Evolutionary conservation across 2,797 vertebrate species (phyloP), one percentile per base, ranked within the genome.

Genomic region (Semaprochilodus insignis): DNA sequence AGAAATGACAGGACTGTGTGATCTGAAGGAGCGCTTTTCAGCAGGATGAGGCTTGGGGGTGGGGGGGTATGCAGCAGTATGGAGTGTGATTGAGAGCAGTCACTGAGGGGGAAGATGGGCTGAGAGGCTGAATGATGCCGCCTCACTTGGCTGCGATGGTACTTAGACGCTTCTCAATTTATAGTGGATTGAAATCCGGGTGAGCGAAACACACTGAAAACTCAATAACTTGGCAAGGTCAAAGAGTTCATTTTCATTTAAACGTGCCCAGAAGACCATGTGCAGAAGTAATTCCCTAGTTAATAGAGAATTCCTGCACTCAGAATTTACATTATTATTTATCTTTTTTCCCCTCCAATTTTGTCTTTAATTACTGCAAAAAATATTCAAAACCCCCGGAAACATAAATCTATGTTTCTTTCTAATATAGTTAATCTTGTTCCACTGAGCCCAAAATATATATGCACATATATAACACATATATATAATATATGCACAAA

Each of bases 1-100:
- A 63, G 60, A 66, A 19, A 88, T 90, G 91, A 91, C 91, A 90
- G 88, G 80, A 81, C 65, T 83, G 88, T 88, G 88, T 88, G 90
- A 90, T 91, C 85, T 85, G 86, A 86, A 81, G 78, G 81, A 90
- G 90, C 87, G 81, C 77, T 86, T 80, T 81, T 90, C 86, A 89
- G 80, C 75, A 81, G 86, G 90, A 92, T 77, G 74, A 89, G 92
- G 84, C 87, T 34, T 76, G 88, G 86, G 90, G 57, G 78, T 77
- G 81, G 81, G 85, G 60, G 67, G 77, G 80, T 44, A 2, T 3
- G 60, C 51, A 34, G 48, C 67, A 31, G 62, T 65, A 60, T 19
- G 57, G 48, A 21, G 74, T 65, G 40, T 71, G 74, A 76, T 10
- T 25, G 71, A 87, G 66, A 70, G 67, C 65, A 36, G 80, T 82